These are phyloP conservation scores for Nyctereutes procyonoides DNA, from an alignment of 2,113 vertebrate species.

Conservation along the genomic window DNA sequence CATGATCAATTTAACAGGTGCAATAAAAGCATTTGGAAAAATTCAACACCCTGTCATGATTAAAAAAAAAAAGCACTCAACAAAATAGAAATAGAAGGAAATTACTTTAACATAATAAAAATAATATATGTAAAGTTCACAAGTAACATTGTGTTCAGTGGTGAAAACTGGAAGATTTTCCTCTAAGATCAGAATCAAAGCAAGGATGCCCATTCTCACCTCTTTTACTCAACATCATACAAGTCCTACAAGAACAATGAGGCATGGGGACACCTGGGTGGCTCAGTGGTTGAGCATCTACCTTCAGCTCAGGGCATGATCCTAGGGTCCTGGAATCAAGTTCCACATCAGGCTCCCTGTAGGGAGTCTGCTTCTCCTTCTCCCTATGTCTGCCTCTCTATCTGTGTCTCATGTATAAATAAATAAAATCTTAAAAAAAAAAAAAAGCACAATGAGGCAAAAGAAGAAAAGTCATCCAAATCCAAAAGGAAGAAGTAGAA, in stretches of 20 bases:
- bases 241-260: not conserved
- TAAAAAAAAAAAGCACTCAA: not conserved
- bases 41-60: not conserved
- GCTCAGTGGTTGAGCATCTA: too few relatives aligned
- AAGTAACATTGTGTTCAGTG: not conserved
- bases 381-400: too few relatives aligned
- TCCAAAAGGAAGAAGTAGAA: not conserved
- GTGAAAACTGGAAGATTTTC: not conserved
- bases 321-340: too few relatives aligned
- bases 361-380: too few relatives aligned
- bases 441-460: not conserved
- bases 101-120: not conserved
- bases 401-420: too few relatives aligned
- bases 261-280: too few relatives aligned
- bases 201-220: not conserved
- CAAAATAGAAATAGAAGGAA: not conserved
- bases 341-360: too few relatives aligned
- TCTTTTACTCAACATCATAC: not conserved
- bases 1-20: not conserved
- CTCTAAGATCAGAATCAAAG: not conserved
- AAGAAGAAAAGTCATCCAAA: not conserved
- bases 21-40: not conserved
- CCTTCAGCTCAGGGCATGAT: too few relatives aligned
- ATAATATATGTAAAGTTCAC: not conserved
- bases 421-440: too few relatives aligned